Evolutionary conservation across 2,888 invertebrate species (phyloP).

Genomic region (Argynnis bischoffii): DNA sequence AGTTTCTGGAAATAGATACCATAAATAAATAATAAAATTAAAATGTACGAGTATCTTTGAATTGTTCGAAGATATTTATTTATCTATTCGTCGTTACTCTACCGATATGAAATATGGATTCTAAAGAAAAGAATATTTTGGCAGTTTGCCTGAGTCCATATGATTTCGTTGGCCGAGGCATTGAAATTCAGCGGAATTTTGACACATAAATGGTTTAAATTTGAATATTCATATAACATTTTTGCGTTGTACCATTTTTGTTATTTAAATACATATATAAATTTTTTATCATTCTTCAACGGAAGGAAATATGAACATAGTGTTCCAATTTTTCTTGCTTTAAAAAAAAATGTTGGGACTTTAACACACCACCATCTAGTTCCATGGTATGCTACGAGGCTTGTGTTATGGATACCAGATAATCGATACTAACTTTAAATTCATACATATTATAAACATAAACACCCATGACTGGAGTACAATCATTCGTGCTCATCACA

Average conservation of each 20-base stretch:
- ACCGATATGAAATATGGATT: constrained; percentile 16
- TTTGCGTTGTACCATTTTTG: constrained; percentile 10
- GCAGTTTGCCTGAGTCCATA: constrained; percentile 16
- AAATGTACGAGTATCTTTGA: neutral
- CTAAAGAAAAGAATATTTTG: constrained; percentile 17
- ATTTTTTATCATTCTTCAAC: no score
- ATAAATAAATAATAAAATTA: neutral
- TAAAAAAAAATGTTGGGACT: no score
- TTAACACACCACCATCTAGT: no score
- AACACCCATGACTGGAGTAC: neutral
- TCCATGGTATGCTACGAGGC: no score
- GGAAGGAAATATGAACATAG: no score
- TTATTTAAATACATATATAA: neutral
- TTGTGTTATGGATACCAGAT: neutral
- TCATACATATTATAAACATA: no score
- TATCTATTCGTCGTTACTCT: constrained; percentile 10
- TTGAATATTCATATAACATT: constrained; percentile 19
- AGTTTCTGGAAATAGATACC: neutral
- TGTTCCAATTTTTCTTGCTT: no score
- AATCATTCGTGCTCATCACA: no score
- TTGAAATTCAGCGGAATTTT: constrained; percentile 20
- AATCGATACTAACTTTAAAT: neutral
- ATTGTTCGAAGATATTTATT: constrained; percentile 3
- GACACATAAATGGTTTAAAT: constrained; percentile 18
- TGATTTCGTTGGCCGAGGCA: constrained; percentile 8